A percentile compares a stretch with the other conserved stretches of the same genome.
Evolutionary conservation across 1,140 invertebrate species (phyloP).

Genomic region (Pteromalus puparum): DNA sequence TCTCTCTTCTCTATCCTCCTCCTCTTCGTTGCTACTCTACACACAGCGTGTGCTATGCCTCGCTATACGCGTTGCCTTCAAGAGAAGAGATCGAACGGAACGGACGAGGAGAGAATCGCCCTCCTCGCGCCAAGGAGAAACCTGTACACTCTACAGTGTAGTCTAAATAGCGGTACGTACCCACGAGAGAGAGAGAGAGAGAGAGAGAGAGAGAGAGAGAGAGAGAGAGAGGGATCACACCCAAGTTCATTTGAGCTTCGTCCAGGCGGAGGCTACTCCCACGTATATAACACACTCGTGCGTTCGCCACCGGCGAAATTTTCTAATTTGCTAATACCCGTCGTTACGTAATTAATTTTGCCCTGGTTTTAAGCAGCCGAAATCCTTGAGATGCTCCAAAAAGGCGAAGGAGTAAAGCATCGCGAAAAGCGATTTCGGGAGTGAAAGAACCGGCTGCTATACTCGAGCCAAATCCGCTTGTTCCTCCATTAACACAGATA

Average conservation of each 20-base stretch:
- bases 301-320: background rate
- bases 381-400: background rate
- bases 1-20: too few relatives aligned
- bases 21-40: background rate
- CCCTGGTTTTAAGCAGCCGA: background rate
- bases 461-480: background rate
- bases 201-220: constrained; percentile 52
- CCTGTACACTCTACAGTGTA: constrained; percentile 44
- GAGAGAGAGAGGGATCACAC: constrained; percentile 62
- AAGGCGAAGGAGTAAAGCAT: background rate
- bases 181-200: constrained; percentile 15
- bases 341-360: constrained; percentile 22
- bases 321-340: background rate
- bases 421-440: background rate
- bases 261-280: background rate
- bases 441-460: background rate
- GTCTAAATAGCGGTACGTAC: constrained; percentile 36
- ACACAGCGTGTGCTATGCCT: background rate
- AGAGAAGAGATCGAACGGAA: constrained; percentile 63
- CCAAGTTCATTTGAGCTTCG: constrained; percentile 31
- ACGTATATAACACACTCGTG: background rate
- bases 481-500: background rate
- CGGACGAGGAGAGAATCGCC: constrained; percentile 50
- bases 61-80: constrained; percentile 54
- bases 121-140: constrained; percentile 3